phyloP scores from a whole-genome alignment of 2,888 invertebrate species.

The Aphidoletes aphidimyza region DNA sequence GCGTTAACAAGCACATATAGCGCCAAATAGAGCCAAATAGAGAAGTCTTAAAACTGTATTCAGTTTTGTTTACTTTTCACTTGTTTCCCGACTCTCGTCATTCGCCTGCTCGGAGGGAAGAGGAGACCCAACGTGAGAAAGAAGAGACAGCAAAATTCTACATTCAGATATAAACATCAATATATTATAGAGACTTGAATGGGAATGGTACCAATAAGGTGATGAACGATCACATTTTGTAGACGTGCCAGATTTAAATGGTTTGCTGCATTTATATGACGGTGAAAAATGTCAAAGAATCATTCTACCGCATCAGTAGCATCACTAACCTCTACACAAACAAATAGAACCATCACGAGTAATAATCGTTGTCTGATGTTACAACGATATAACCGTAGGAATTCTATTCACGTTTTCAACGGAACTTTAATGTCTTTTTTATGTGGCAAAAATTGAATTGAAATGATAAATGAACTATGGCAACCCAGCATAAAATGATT shows the following conservation, averaged over 20 bases:
- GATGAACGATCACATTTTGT: no score
- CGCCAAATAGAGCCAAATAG: no score
- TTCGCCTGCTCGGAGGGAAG: no score
- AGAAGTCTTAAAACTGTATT: no score
- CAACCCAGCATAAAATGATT: neutral
- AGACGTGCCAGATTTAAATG: constrained; percentile 19
- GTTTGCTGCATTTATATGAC: neutral
- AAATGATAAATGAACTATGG: constrained; percentile 9
- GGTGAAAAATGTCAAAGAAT: neutral
- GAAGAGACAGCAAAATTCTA: no score
- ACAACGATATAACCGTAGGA: neutral
- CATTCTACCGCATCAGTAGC: neutral
- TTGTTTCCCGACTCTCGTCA: no score
- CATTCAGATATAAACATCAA: neutral
- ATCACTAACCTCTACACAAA: neutral
- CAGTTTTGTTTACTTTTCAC: no score
- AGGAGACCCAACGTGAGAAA: no score
- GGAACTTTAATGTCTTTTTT: neutral
- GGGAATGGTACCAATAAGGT: neutral
- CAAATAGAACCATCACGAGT: neutral
- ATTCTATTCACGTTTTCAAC: neutral
- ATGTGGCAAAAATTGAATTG: neutral
- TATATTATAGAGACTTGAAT: neutral
- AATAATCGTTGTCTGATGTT: no score
- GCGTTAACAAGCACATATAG: no score